These are phyloP conservation scores for Stenurella melanura DNA, from an alignment of 2,888 invertebrate species.

Conservation along the genomic window DNA sequence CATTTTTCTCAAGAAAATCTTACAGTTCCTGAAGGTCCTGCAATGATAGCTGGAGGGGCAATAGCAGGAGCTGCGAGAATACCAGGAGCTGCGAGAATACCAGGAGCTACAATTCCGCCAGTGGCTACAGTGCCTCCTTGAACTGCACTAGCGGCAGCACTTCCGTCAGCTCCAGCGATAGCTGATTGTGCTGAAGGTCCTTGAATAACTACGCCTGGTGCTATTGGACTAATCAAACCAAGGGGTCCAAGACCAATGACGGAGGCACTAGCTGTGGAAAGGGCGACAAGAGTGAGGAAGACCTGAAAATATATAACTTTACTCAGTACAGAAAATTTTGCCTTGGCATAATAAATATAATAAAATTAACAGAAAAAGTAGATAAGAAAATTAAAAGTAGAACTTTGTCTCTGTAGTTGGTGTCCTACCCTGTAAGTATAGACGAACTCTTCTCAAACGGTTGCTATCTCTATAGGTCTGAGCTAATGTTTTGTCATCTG, in stretches of 20 bases:
- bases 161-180: slow-evolving; percentile 66
- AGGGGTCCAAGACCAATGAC: slow-evolving; percentile 5
- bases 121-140: slow-evolving; percentile 50
- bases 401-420: too few relatives aligned
- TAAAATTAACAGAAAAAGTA: too few relatives aligned
- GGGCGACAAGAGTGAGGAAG: slow-evolving; percentile 31
- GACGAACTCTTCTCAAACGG: too few relatives aligned
- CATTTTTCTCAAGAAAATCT: slow-evolving; percentile 6
- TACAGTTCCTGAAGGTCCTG: slow-evolving; percentile 55
- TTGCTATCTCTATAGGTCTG: too few relatives aligned
- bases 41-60: slow-evolving; percentile 48
- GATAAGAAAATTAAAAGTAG: too few relatives aligned
- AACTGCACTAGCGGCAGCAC: slow-evolving; percentile 72
- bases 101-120: slow-evolving; percentile 52
- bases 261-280: slow-evolving; percentile 9
- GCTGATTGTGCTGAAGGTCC: slow-evolving; percentile 59
- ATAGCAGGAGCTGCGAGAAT: slow-evolving; percentile 49
- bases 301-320: slow-evolving; percentile 29
- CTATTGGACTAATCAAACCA: slow-evolving; percentile 56
- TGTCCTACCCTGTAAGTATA: too few relatives aligned
- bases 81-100: slow-evolving; percentile 55
- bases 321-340: too few relatives aligned
- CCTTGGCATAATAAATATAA: too few relatives aligned
- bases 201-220: slow-evolving; percentile 52
- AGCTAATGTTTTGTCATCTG: too few relatives aligned